A percentile compares a stretch with the other conserved stretches of the same genome.
Conservation (phyloP, 2,888 invertebrate species). For the Amblyjoppa fuscipennis region DNA sequence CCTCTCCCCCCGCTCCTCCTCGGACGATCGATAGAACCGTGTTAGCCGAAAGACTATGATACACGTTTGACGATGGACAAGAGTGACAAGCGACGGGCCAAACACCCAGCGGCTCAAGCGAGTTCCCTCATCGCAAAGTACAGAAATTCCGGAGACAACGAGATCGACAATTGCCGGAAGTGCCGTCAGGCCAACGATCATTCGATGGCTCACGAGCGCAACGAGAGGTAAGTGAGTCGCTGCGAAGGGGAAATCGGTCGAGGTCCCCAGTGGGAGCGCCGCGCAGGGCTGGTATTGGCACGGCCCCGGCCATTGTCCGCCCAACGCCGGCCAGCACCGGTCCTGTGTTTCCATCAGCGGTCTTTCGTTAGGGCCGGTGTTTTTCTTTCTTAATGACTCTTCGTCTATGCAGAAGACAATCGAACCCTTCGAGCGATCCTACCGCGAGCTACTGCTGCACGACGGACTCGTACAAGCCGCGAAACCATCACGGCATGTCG, state of each 20-base stretch:
- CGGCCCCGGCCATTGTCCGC: too few species aligned
- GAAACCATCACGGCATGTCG: conserved; percentile 66
- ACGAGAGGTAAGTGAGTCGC: conserved; percentile 69
- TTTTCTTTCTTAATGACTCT: background rate
- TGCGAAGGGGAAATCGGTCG: background rate
- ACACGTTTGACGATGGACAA: conserved; percentile 71
- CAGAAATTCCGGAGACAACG: conserved; percentile 56
- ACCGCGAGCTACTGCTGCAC: conserved; percentile 67
- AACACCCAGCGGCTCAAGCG: conserved; percentile 64
- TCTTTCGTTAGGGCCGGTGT: too few species aligned
- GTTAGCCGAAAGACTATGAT: conserved; percentile 32
- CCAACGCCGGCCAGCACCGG: too few species aligned
- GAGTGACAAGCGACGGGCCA: conserved; percentile 70
- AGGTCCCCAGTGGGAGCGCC: background rate
- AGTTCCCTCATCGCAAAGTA: conserved; percentile 69
- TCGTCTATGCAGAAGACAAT: conserved; percentile 61
- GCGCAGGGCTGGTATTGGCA: too few species aligned
- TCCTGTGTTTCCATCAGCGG: too few species aligned
- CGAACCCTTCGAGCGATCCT: conserved; percentile 69
- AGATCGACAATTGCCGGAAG: conserved; percentile 70
- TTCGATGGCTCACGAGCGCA: conserved; percentile 50
- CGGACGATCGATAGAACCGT: background rate
- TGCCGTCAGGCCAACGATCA: conserved; percentile 67
- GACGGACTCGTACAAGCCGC: conserved; percentile 69
- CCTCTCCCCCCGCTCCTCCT: background rate